A percentile compares a stretch with the other conserved stretches of the same genome.
phyloP scores from a whole-genome alignment of 1,140 invertebrate genomes.

The Scylla paramamosain region DNA sequence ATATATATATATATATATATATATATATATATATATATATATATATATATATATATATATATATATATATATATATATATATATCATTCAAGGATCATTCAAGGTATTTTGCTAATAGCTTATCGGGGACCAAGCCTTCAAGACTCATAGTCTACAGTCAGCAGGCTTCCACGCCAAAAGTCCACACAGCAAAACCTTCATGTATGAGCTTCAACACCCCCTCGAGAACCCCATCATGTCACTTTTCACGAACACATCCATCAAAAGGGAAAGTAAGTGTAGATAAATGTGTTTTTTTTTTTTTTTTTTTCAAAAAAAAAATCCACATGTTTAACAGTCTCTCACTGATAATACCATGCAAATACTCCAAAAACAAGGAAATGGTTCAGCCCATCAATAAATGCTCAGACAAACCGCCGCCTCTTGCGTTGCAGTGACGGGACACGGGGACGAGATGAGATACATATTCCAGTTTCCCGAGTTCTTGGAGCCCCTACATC shows the following conservation, averaged over 20 bases:
- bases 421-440: background rate
- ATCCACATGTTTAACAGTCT: no score
- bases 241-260: background rate
- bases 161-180: background rate
- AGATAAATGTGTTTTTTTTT: no score
- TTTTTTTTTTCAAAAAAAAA: no score
- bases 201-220: background rate
- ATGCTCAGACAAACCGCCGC: no score
- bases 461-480: background rate
- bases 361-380: no score
- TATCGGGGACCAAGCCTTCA: background rate
- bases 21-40: no score
- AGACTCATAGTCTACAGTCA: background rate
- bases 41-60: no score
- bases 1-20: no score
- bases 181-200: background rate
- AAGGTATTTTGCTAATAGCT: background rate
- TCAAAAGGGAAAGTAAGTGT: background rate
- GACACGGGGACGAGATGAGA: background rate
- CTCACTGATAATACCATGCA: no score
- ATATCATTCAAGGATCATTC: no score
- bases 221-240: background rate
- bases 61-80: no score
- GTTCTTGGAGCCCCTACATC: background rate
- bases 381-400: no score